These are phyloP conservation scores for Malacoraja senta DNA, from an alignment of 2,797 vertebrate species.

Conservation along the genomic window DNA sequence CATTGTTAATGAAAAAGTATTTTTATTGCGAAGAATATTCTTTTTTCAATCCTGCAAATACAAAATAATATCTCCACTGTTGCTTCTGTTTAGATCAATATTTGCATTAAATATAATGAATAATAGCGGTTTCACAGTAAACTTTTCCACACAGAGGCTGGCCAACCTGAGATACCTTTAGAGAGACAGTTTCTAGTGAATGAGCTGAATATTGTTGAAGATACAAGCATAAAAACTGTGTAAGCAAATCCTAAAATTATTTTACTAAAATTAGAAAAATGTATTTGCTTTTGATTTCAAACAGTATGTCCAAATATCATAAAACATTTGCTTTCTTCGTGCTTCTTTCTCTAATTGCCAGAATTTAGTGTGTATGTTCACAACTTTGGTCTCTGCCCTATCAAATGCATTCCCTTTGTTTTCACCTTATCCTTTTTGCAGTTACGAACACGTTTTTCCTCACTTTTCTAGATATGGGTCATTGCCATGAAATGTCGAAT, in stretches of 20 bases:
- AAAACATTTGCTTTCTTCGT: neutral
- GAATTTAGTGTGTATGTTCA: too few relatives aligned
- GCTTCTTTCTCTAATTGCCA: too few relatives aligned
- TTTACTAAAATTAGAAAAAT: neutral
- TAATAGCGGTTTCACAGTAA: constrained; percentile 9
- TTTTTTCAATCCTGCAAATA: neutral
- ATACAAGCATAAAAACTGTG: constrained; percentile 72
- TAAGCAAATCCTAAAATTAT: constrained; percentile 57
- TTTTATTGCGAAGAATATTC: constrained; percentile 12
- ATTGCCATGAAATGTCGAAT: too few relatives aligned
- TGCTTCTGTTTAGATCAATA: neutral
- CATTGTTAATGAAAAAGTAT: neutral
- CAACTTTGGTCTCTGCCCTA: too few relatives aligned
- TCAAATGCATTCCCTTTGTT: too few relatives aligned
- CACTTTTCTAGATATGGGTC: too few relatives aligned
- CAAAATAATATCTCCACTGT: neutral
- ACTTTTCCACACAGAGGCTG: constrained; percentile 68
- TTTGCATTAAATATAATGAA: neutral
- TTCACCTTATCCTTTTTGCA: too few relatives aligned
- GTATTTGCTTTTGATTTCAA: constrained; percentile 18
- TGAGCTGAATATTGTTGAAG: constrained; percentile 79
- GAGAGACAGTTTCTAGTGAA: constrained; percentile 80
- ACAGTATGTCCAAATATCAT: neutral
- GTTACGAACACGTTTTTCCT: too few relatives aligned
- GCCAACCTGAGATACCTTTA: constrained; percentile 77